Evolutionary conservation across 2,113 vertebrate genomes (phyloP).

Genomic region (Benitochromis conjunctus): DNA sequence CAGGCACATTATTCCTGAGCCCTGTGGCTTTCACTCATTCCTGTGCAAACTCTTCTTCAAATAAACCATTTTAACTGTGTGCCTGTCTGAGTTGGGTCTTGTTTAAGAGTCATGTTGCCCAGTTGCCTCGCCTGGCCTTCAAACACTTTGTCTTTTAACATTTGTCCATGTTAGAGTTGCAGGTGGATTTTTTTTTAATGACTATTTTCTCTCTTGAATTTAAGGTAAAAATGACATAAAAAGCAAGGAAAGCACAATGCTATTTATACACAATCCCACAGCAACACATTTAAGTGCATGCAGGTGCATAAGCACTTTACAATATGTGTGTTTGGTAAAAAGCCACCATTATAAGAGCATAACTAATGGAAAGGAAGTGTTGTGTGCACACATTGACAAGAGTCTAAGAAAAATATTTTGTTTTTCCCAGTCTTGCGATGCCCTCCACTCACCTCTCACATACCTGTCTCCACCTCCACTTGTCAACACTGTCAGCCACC

Average conservation of each 20-base stretch:
- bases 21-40: neutral
- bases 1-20: neutral
- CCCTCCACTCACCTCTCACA: conserved; percentile 7
- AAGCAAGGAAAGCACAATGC: neutral
- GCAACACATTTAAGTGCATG: neutral
- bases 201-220: neutral
- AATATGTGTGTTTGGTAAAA: neutral
- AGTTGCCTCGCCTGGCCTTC: neutral
- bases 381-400: neutral
- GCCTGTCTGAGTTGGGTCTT: neutral
- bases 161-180: neutral
- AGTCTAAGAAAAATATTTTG: conserved; percentile 2
- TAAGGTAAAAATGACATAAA: neutral
- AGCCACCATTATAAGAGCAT: neutral
- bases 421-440: neutral
- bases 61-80: neutral
- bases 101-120: neutral
- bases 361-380: neutral
- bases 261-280: neutral
- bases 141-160: neutral
- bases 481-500: conserved; percentile 16
- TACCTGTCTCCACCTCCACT: conserved; percentile 6
- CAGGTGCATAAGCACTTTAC: neutral
- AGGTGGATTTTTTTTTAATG: neutral
- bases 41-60: neutral